Percentiles rank a stretch among this genome's conserved stretches.
These are phyloP conservation scores for Lottia scabra DNA, from an alignment of 2,888 invertebrate genomes.

Conservation along the genomic window DNA sequence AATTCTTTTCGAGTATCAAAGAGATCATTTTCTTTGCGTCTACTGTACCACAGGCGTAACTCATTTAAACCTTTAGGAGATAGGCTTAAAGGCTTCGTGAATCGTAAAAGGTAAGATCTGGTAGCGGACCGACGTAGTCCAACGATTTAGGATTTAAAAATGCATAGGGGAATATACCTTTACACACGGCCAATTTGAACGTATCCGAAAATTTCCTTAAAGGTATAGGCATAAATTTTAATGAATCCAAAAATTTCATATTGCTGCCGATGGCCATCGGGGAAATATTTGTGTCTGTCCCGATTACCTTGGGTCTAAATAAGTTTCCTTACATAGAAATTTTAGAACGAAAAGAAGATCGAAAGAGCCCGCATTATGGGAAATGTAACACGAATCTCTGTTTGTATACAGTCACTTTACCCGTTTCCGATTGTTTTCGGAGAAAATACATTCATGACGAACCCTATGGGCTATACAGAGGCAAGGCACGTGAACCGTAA, in stretches of 20 bases:
- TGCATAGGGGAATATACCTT: background rate
- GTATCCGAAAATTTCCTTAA: background rate
- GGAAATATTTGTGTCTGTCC: background rate
- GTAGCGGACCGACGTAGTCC: background rate
- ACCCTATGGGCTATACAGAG: too few species aligned
- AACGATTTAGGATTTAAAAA: background rate
- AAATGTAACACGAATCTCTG: background rate
- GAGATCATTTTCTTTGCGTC: too few species aligned
- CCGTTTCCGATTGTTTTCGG: background rate
- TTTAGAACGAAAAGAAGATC: background rate
- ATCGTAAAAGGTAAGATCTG: background rate
- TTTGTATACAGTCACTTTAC: background rate
- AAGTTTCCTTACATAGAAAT: background rate
- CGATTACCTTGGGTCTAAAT: background rate
- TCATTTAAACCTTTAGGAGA: background rate
- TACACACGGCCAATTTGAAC: background rate
- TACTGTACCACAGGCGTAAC: background rate
- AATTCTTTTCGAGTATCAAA: background rate
- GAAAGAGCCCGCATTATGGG: background rate
- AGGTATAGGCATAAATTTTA: background rate
- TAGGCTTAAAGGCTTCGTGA: background rate
- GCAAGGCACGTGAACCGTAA: background rate
- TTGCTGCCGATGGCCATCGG: background rate
- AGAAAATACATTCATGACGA: background rate
- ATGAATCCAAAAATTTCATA: background rate